Base-by-base conservation (phyloP, 1,140 invertebrate genomes). In the Micrasema longulum region DNA sequence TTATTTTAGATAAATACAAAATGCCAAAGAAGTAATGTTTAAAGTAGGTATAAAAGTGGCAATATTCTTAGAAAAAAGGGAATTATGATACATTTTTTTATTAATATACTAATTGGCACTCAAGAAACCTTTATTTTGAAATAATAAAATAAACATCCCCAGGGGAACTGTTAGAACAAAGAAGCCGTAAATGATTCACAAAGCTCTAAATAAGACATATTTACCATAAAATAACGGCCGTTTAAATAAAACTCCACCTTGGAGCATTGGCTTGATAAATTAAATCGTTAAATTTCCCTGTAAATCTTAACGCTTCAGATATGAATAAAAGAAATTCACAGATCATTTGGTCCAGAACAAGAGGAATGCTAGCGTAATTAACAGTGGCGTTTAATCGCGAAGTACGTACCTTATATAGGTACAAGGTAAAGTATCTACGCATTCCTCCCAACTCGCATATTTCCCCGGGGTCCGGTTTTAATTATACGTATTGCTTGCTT, bases 401-500 rank as follows among this genome's bases (percentile, higher is more conserved):
- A 31, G 26, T 31, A 31, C 26, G n/a, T n/a, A n/a, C n/a, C n/a
- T n/a, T n/a, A n/a, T n/a, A n/a, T n/a, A n/a, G n/a, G n/a, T n/a
- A n/a, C n/a, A n/a, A n/a, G n/a, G n/a, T 7, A 20, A 72, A 26
- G 23, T 35, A 67, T 1, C 47, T 55, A 50, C 62, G 22, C 48
- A 47, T n/a, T 62, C 36, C 43, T 23, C 23, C 26, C 23, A 18
- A 53, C 36, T 47, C 43, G 45, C 55, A 66, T 72, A 72, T 72
- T 72, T 72, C 70, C 63, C 70, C 38, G 35, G 70, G 57, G 70
- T 35, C 48, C 63, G 41, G 48, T 72, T 72, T 72, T 72, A 72
- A 72, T 72, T 66, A 72, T 62, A 72, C 63, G 62, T 72, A 72
- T 72, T 66, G 70, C 70, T 57, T 60, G 64, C 52, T 65, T 35